phyloP scores from a whole-genome alignment of 1,140 invertebrate species.

The Araneus ventricosus region DNA sequence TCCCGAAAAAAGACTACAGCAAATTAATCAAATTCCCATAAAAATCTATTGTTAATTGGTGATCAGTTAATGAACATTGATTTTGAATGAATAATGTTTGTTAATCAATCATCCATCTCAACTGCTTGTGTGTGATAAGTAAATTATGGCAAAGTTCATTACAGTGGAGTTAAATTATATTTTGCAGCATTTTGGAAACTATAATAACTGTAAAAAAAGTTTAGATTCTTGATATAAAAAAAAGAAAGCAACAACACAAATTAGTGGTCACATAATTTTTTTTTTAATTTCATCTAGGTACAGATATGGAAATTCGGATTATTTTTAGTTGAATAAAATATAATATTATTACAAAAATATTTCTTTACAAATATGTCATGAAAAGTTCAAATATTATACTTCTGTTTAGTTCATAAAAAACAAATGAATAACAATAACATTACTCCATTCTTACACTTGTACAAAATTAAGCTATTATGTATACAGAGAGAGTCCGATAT shows the following conservation, averaged over 20 bases:
- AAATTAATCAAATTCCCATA: too few relatives aligned
- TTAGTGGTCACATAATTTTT: not conserved
- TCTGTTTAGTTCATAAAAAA: not conserved
- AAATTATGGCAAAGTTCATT: too few relatives aligned
- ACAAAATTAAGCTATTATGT: too few relatives aligned
- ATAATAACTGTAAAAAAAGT: not conserved
- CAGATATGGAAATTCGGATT: not conserved
- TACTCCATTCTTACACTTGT: too few relatives aligned
- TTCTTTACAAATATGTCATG: not conserved
- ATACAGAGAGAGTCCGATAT: too few relatives aligned
- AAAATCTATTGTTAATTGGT: too few relatives aligned
- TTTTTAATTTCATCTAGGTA: not conserved
- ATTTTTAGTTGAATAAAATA: not conserved
- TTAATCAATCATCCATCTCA: too few relatives aligned
- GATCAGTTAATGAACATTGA: too few relatives aligned
- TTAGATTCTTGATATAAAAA: not conserved
- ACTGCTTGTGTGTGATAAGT: too few relatives aligned
- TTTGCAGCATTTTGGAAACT: not conserved
- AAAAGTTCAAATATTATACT: not conserved
- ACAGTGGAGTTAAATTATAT: too few relatives aligned
- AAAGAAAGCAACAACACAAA: not conserved
- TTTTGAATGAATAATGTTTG: too few relatives aligned
- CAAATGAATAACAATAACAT: not conserved
- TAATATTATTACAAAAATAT: slow-evolving; percentile 6
- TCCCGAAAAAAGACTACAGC: too few relatives aligned